Base-by-base conservation (phyloP, 2,888 invertebrate species). In the Scaeva pyrastri region DNA sequence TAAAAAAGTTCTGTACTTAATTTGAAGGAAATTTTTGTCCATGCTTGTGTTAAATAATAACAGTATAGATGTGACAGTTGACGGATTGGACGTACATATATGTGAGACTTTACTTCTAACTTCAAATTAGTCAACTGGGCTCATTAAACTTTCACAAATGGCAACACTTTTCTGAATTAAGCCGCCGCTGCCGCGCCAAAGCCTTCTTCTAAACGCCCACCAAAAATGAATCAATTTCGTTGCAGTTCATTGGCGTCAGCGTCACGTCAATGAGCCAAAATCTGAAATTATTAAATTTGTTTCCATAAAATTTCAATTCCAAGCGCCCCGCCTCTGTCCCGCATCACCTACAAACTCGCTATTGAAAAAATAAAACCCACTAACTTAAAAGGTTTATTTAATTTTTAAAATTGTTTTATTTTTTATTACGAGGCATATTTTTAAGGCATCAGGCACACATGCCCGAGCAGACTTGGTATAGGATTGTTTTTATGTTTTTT, bases 221-320 rank as follows among this genome's bases (percentile, higher is more conserved):
- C 48, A 21, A 62, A 41, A 82, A 64, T 52, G 68, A 83, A 78
- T 83, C 68, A 73, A 73, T 77, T 77, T 78, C 36, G 50, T 8
- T 76, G 58, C 4, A 55, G 31, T 58, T 48, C 48, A 55, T 16
- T 45, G 48, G 16, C 14, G 31, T 36, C 39, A 10, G 16, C 14
- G 31, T 36, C 39, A 10, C 11, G 58, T 52, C 12, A 11, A 31
- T n/a, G 7, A 11, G n/a, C 31, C 16, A 11, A 21, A 14, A 52
- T 16, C 23, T 1, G 12, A 41, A 60, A 60, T 41, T 60, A 60
- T 60, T 14, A 12, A 52, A 52, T 23, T 10, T 50, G 71, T 26
- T 78, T 26, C 56, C 68, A 14, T 66, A 55, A 23, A 64, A 71
- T 76, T 82, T 66, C 39, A 71, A 81, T 76, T n/a, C n/a, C 43